Evolutionary conservation across 2,797 vertebrate genomes (phyloP), one percentile per base, ranked within the genome.

Genomic region (Hyperoplus lanceolatus): DNA sequence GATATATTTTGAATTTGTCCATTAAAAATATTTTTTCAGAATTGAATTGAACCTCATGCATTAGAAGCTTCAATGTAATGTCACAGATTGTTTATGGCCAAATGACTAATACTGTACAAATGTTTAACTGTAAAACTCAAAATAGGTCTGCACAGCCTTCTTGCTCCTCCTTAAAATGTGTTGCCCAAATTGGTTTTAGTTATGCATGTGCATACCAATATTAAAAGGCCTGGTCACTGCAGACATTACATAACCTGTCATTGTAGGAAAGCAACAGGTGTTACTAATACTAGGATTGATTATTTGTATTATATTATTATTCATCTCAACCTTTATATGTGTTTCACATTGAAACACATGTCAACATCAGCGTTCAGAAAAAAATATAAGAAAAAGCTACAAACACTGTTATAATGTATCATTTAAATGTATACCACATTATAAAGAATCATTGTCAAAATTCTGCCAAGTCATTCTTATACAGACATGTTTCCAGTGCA

Each of bases 391-490:
- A 29, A 29, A 29, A 29, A 29, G 29, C 29, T 29, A 29, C 29
- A 29, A 29, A 29, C 29, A 29, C 55, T 56, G 4, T 53, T 42
- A n/a, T 48, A 13, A n/a, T 72, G 0, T 29, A 53, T 59, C 15
- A 36, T 59, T 53, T 15, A 54, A 75, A 53, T n/a, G 43, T 29
- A 61, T 5, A 43, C 8, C 14, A 38, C 2, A 48, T 62, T 75
- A 58, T 5, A 1, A 8, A 48, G 15, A 29, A 29, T 29, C 29
- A 29, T 29, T 29, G 29, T 29, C 29, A 29, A 29, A 3, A 29
- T 29, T 29, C 3, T 29, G 3, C 29, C 29, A 29, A 29, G 3
- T 29, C 29, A 29, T 29, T 29, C 29, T 29, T 29, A 29, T 29
- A 29, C 29, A 29, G 29, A 29, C 29, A 29, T 29, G 29, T 29